phyloP scores from a whole-genome alignment of 2,888 invertebrate species.

The Callosobruchus maculatus region DNA sequence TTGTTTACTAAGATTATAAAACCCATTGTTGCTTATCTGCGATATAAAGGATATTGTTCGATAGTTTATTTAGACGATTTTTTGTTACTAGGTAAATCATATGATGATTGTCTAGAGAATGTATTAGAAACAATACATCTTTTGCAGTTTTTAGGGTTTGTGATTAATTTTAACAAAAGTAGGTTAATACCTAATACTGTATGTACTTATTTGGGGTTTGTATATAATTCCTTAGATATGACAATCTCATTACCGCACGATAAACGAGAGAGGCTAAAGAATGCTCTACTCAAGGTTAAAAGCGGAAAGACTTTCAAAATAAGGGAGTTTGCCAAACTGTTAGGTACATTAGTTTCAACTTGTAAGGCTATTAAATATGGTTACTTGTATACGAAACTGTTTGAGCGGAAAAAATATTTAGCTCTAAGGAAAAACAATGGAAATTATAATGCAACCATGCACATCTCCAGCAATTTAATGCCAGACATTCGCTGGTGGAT shows the following conservation, averaged over 20 bases:
- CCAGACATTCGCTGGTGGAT: too few relatives aligned
- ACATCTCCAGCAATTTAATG: too few relatives aligned
- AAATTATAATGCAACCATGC: too few relatives aligned
- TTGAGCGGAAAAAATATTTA: slow-evolving; percentile 7
- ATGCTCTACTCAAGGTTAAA: not conserved
- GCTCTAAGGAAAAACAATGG: not conserved
- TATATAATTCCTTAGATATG: slow-evolving; percentile 1
- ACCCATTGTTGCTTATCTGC: slow-evolving; percentile 1
- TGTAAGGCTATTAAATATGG: too few relatives aligned
- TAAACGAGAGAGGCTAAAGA: not conserved
- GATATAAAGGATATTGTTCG: slow-evolving; percentile 1
- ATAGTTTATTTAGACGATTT: slow-evolving; percentile 8
- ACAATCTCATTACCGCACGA: not conserved
- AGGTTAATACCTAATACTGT: not conserved
- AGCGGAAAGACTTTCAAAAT: too few relatives aligned
- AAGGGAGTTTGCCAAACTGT: too few relatives aligned
- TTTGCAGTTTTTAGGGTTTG: not conserved
- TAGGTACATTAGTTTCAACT: too few relatives aligned
- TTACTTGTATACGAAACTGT: too few relatives aligned
- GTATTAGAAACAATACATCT: too few relatives aligned
- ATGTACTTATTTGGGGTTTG: slow-evolving; percentile 7
- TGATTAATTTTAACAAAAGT: slow-evolving; percentile 4
- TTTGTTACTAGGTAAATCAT: too few relatives aligned
- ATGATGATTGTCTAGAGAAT: too few relatives aligned
- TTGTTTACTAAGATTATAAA: slow-evolving; percentile 5